Percentiles rank a stretch among this genome's conserved stretches.
Conservation (phyloP, 2,113 vertebrate species). For the Naja naja region DNA sequence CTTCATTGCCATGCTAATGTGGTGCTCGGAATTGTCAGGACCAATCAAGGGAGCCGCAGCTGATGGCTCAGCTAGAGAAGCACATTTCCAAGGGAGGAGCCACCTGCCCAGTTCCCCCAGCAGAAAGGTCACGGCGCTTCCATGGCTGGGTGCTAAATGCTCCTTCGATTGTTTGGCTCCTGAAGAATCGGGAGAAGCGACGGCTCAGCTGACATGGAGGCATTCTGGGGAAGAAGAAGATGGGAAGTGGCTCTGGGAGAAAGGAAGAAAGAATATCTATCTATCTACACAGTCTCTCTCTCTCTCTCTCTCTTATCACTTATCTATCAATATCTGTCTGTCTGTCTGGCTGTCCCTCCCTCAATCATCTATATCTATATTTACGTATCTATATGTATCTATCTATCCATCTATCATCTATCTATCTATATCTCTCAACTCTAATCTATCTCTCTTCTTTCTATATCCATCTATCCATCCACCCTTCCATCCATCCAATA, state of each 20-base stretch:
- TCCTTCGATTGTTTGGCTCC: constrained; percentile 5
- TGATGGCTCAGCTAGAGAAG: not conserved
- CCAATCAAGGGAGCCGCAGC: not conserved
- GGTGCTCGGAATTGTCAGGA: not conserved
- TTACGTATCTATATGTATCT: too few species aligned
- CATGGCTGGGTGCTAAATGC: constrained; percentile 24
- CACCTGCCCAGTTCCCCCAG: not conserved
- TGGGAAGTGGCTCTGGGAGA: not conserved
- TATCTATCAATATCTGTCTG: too few species aligned
- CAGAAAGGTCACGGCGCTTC: not conserved
- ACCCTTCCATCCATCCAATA: too few species aligned
- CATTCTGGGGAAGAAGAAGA: not conserved
- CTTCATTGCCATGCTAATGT: constrained; percentile 18
- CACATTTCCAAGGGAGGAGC: constrained; percentile 1
- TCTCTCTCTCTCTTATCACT: too few species aligned
- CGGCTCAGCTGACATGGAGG: not conserved
- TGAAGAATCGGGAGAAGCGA: not conserved
- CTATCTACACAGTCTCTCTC: too few species aligned
- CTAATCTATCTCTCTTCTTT: too few species aligned
- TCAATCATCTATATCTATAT: too few species aligned
- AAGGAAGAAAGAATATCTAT: not conserved
- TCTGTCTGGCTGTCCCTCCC: too few species aligned
- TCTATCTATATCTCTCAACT: too few species aligned
- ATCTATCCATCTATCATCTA: too few species aligned
- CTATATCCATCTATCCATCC: too few species aligned